These are phyloP conservation scores for Excalfactoria chinensis DNA, from an alignment of 2,113 vertebrate genomes.

Conservation along the genomic window DNA sequence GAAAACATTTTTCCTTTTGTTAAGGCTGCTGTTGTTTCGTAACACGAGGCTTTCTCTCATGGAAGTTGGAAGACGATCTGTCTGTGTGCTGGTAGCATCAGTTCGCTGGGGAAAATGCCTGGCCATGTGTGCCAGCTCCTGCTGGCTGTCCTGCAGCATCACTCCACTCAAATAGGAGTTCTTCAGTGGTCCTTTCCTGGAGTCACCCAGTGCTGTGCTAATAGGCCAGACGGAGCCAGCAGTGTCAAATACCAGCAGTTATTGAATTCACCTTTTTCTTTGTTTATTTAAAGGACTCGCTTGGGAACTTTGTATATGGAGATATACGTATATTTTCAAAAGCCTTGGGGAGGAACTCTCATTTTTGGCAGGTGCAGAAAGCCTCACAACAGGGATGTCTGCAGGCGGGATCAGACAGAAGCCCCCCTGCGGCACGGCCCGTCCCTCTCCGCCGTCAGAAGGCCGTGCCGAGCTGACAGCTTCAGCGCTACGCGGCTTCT, in stretches of 20 bases:
- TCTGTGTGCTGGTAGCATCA: background rate
- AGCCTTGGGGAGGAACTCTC: background rate
- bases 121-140: background rate
- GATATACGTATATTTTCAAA: background rate
- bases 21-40: background rate
- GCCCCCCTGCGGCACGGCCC: no score
- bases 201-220: background rate
- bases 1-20: background rate
- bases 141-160: background rate
- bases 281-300: background rate
- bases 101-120: background rate
- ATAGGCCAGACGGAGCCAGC: background rate
- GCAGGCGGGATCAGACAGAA: no score
- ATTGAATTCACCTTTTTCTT: background rate
- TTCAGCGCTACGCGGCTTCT: no score
- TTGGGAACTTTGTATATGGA: background rate
- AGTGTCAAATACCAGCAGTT: background rate
- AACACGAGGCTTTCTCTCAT: background rate
- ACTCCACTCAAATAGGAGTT: background rate
- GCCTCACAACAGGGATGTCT: background rate
- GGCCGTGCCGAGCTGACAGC: no score
- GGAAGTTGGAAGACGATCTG: background rate
- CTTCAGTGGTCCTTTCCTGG: background rate
- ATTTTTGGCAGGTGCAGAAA: background rate
- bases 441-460: no score